phyloP scores from a whole-genome alignment of 2,888 invertebrate species.

The Cosmopolites sordidus region DNA sequence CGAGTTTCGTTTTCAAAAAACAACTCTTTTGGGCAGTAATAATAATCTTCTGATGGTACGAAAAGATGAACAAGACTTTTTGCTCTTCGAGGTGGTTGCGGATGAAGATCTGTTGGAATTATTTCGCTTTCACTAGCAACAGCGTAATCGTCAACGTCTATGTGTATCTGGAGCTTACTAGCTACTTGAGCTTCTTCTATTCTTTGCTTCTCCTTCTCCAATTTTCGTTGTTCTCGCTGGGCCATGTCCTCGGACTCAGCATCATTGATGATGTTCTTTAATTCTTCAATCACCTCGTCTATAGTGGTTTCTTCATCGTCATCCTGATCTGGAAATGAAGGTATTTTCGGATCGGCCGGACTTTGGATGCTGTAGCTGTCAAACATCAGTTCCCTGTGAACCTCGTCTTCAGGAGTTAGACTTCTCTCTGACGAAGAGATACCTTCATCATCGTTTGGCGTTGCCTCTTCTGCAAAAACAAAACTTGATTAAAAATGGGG shows the following conservation, averaged over 20 bases:
- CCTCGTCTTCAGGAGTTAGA: constrained; percentile 66
- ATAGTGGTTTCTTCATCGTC: constrained; percentile 78
- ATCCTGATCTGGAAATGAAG: constrained; percentile 39
- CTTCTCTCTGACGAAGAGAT: constrained; percentile 82
- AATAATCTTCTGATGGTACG: constrained; percentile 57
- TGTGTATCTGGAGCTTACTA: constrained; percentile 40
- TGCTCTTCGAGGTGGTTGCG: constrained; percentile 75
- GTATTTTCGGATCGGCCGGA: not conserved
- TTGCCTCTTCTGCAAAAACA: constrained; percentile 46
- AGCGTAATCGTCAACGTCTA: constrained; percentile 51
- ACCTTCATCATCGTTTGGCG: constrained; percentile 82
- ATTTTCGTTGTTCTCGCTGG: constrained; percentile 40
- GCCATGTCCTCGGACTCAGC: constrained; percentile 68
- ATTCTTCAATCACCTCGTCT: constrained; percentile 81
- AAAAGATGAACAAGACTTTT: constrained; percentile 68
- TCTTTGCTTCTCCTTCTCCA: constrained; percentile 36
- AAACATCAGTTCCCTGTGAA: constrained; percentile 58
- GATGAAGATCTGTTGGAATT: constrained; percentile 71
- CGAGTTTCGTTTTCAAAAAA: constrained; percentile 56
- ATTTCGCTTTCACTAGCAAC: constrained; percentile 62
- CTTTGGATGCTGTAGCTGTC: constrained; percentile 55
- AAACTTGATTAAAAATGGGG: not conserved
- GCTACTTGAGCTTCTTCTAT: constrained; percentile 41
- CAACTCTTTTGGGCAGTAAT: constrained; percentile 51
- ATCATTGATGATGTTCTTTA: constrained; percentile 79